Evolutionary conservation across 1,140 invertebrate genomes (phyloP), one percentile per base, ranked within the genome.

Genomic region (Catajapyx aquilonaris): DNA sequence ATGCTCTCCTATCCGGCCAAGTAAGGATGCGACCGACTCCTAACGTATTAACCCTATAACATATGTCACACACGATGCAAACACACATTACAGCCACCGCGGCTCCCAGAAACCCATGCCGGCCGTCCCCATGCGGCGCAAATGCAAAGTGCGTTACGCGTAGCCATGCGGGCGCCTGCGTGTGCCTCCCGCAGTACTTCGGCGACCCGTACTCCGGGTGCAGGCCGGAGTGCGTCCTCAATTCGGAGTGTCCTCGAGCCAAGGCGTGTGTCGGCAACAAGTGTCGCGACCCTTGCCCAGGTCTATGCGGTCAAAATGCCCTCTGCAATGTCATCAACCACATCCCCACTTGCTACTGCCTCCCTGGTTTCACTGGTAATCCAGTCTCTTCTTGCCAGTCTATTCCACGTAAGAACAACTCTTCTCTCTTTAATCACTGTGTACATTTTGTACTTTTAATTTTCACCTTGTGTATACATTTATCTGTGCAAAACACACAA

Each of bases 171-270:
- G 53, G 79, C 42, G 77, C 77, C 36, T 87, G 83, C 54, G 69
- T 65, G 40, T 86, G 81, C 56, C 51, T 80, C 44, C 64, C 73
- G 40, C 75, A 80, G 42, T 86, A 81, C 55, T 69, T 68, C 45
- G 83, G 83, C 34, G 79, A 87, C 62, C 79, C 81, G 2, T 81
- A 85, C 45, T 59, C 68, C 37, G 55, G 56, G 17, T 65, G 62
- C 43, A 34, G n/a, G n/a, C n/a, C n/a, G n/a, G n/a, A n/a, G n/a
- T n/a, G n/a, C n/a, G n/a, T n/a, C n/a, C n/a, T n/a, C 3, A 79
- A 75, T 52, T 68, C 65, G 7, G 76, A 80, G 48, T 84, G 79
- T 56, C 54, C 71, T 10, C 64, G 65, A 44, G 61, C 74, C 49
- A 69, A 68, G 49, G 71, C 77, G 31, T 83, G 80, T 47, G 56